Percentiles rank a stretch among this genome's conserved stretches.
Conservation (phyloP, 1,140 invertebrate genomes). For the Paraescarpia echinospica region DNA sequence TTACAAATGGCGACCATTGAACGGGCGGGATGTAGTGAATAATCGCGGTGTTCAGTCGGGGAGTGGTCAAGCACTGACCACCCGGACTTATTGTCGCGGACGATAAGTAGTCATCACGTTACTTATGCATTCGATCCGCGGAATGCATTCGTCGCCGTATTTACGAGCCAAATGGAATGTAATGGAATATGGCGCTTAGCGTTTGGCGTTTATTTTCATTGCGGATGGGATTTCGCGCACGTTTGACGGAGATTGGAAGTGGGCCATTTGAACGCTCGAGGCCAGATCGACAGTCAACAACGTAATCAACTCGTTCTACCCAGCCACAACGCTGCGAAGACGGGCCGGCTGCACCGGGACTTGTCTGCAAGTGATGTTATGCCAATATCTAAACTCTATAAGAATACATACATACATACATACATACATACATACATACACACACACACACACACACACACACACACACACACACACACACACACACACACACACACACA, state of each 20-base stretch:
- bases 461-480: too few species aligned
- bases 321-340: not conserved
- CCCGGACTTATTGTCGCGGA: not conserved
- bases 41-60: not conserved
- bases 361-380: not conserved
- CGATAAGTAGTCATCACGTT: not conserved
- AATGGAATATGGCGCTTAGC: not conserved
- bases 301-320: not conserved
- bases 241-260: not conserved
- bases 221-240: not conserved
- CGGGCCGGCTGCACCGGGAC: too few species aligned
- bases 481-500: too few species aligned
- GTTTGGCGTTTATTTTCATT: conserved; percentile 1
- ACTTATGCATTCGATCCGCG: not conserved
- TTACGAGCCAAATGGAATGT: conserved; percentile 5
- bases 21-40: not conserved
- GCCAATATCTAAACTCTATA: not conserved
- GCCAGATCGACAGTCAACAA: not conserved
- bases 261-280: not conserved
- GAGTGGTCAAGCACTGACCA: not conserved
- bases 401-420: not conserved
- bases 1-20: not conserved
- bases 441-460: too few species aligned
- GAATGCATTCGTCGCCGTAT: not conserved
- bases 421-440: not conserved